Base-by-base conservation (phyloP, 2,888 invertebrate species). In the Drosophila yooni region DNA sequence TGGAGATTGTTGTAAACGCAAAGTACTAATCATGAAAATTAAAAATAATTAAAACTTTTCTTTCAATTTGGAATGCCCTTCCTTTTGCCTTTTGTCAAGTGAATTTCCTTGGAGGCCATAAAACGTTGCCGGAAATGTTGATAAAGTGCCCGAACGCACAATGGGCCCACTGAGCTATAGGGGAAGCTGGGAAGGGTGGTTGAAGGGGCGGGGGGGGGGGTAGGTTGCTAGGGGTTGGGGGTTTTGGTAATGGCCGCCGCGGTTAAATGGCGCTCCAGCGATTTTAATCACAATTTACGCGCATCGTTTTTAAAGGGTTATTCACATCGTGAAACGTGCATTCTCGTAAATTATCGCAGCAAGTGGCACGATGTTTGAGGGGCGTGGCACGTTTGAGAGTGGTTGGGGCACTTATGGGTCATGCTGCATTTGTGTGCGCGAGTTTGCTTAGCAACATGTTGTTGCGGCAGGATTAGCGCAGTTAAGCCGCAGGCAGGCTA, bases 1-100 rank as follows among this genome's bases (percentile, higher is more conserved):
- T 21, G 63, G 43, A 68, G 66, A 58, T 52, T 46, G 86, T 60
- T 82, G 82, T 87, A 87, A 85, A 87, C 83, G 81, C 81, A 79
- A 85, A 91, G 91, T 88, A 91, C 91, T 90, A 91, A 91, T 91
- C 90, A 90, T 88, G 90, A 91, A 91, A 91, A 91, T 91, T 91
- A 91, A 91, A 91, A 91, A 91, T 91, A 91, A 91, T 91, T 91
- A 91, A 91, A 91, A 91, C 86, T 91, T 86, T 82, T 88, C 84
- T 82, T 89, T 85, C 84, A 87, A 87, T 89, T 87, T 87, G 70
- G 53, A 62, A 33, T 56, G 68, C 36, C 54, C n/a, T n/a, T 36
- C 54, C 59, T 51, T 29, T 58, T 51, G 59, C 51, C 73, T 70
- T 70, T 81, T 78, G 81, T 79, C 72, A 71, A 81, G 70, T 74